Base-by-base conservation (phyloP, 2,797 vertebrate genomes). In the Muraenolepis orangiensis region DNA sequence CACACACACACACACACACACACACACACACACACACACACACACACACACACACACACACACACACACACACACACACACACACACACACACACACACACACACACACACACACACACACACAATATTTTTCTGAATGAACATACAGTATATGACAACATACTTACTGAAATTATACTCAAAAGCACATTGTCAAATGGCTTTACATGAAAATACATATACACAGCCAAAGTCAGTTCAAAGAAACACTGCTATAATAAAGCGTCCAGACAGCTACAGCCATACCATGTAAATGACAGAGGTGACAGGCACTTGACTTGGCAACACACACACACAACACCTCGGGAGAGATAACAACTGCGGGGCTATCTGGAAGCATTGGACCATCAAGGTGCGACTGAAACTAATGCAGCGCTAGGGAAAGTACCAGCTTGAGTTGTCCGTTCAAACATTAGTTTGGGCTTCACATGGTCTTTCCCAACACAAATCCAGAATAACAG, bases 241-340 rank as follows among this genome's bases (percentile, higher is more conserved):
- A n/a, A 64, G 26, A 23, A 26, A 64, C 8, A 26, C n/a, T 12
- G 57, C 57, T 13, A 12, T 26, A 26, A 23, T 26, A 11, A 64
- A 2, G 26, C n/a, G 20, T 57, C 51, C 57, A 64, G 57, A 23
- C n/a, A 64, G 57, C 57, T 64, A 6, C 16, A 38, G 36, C 6
- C 51, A 28, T 13, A 23, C 70, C 74, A 74, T 1, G 78, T 70
- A 75, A 76, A 18, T 67, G 57, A 76, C 29, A 66, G 76, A 81
- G 75, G 5, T 69, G 71, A 76, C 42, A 1, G 14, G 23, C 23
- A 23, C 57, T 26, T 23, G n/a, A 57, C 51, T 57, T 76, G 80
- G 78, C 76, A 74, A n/a, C 66, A 40, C 46, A 70, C 26, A 75
- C 5, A 11, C 32, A 75, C 0, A 72, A 85, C 86, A 85, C 82